Base-by-base conservation (phyloP, 1,140 invertebrate genomes). In the Papilio xuthus region DNA sequence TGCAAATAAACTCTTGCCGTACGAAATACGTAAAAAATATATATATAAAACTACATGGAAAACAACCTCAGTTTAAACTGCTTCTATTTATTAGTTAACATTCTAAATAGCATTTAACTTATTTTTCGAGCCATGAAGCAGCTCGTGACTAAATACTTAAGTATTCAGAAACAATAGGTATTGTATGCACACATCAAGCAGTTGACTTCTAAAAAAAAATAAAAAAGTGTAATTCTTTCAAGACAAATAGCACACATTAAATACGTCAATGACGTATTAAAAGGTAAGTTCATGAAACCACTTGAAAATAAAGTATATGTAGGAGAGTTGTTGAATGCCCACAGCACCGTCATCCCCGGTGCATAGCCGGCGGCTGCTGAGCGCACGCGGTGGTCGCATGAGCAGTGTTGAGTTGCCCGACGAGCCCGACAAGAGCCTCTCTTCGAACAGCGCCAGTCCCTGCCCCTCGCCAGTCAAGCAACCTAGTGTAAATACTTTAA, bases 351-450 rank as follows among this genome's bases (percentile, higher is more conserved):
- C 97, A 79, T 98, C 98, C 90, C 98, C 98, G 69, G 97, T 97
- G 15, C 97, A 97, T 87, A 97, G 96, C 86, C 95, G 97, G 71
- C 95, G 96, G 75, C 92, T 97, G 37, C 92, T 97, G n/a, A 96
- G 96, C 80, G 96, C 97, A 15, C 96, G 97, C 23, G 96, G 97
- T 79, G 97, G 98, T 83, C 94, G 98, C 72, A 98, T 98, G 96
- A 98, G 97, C 85, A 98, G 97, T 73, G 97, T 98, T 77, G 98
- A 99, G 86, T 90, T 98, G 15, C 98, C 98, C 6, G 98, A 98
- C 85, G 98, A 98, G 75, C 98, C 97, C 84, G 98, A 98, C 82
- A 93, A 98, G 88, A 98, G 97, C 18, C 96, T 98, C 44, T 98
- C 97, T 63, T 98, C 97, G 18, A 97, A 98, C 41, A 98, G 97